Percentiles rank a stretch among this genome's conserved stretches.
phyloP scores from a whole-genome alignment of 1,140 invertebrate species.

The Macrobrachium rosenbergii region DNA sequence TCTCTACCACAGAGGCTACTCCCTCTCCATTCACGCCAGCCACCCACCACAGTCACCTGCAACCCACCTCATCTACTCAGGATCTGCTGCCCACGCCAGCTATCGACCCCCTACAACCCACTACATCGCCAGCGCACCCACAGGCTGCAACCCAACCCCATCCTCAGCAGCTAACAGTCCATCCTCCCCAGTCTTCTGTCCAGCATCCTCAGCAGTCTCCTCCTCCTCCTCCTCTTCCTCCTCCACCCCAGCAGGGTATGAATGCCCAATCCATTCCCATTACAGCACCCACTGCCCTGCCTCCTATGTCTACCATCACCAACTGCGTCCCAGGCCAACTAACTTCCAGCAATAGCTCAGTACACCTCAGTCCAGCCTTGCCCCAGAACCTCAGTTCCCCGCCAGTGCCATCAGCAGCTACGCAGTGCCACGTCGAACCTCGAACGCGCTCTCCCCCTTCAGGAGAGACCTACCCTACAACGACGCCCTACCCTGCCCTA shows the following conservation, averaged over 20 bases:
- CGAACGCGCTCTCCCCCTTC: slow-evolving; percentile 23
- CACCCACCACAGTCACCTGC: background rate
- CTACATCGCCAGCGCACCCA: background rate
- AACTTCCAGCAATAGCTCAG: background rate
- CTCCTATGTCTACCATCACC: background rate
- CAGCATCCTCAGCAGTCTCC: no score
- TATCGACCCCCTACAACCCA: background rate
- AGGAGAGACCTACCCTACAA: slow-evolving; percentile 10
- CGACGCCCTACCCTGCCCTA: background rate
- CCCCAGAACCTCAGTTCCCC: background rate
- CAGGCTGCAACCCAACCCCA: background rate
- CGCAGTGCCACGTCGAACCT: background rate
- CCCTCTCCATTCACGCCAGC: slow-evolving; percentile 10
- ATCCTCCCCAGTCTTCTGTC: background rate
- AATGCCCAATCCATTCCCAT: no score
- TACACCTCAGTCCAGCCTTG: background rate
- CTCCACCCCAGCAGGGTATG: no score
- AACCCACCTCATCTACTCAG: background rate
- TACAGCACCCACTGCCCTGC: no score
- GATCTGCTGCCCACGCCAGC: background rate
- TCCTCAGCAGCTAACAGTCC: background rate
- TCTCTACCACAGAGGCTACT: background rate
- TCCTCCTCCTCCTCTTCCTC: no score
- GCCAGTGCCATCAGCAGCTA: background rate
- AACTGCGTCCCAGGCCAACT: no score